Evolutionary conservation across 2,888 invertebrate species (phyloP).

Genomic region (Lacanobia oleracea): DNA sequence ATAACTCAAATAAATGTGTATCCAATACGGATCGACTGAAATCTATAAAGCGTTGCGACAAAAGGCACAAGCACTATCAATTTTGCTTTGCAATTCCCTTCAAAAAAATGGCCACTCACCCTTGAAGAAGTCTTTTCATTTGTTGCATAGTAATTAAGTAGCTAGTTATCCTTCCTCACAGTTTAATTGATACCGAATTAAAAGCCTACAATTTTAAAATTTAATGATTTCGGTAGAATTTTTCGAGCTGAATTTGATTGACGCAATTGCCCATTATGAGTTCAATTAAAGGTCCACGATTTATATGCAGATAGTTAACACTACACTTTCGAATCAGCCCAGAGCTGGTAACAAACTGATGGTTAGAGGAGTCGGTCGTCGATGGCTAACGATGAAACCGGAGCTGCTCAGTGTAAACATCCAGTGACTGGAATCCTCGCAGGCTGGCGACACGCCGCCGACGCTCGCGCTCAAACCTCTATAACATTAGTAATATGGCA

Average conservation of each 20-base stretch:
- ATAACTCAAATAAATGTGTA: conserved; percentile 20
- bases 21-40: conserved; percentile 16
- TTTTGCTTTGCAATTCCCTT: conserved; percentile 11
- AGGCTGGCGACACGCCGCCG: conserved; percentile 66
- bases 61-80: conserved; percentile 27
- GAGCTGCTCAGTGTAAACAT: conserved; percentile 87
- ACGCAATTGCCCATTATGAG: conserved; percentile 39
- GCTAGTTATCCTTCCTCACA: conserved; percentile 28
- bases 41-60: conserved; percentile 13
- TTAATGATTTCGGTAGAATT: conserved; percentile 13
- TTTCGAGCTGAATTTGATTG: conserved; percentile 17
- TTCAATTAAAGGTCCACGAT: conserved; percentile 41
- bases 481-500: conserved; percentile 63
- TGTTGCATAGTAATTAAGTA: conserved; percentile 2
- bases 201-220: conserved; percentile 1
- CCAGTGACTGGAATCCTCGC: conserved; percentile 86
- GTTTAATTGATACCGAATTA: conserved; percentile 8
- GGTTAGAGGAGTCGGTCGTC: conserved; percentile 72
- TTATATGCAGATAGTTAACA: conserved; percentile 68
- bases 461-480: conserved; percentile 64
- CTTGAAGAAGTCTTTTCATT: conserved; percentile 25
- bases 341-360: conserved; percentile 83
- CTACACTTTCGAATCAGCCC: conserved; percentile 78
- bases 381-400: conserved; percentile 85
- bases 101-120: conserved; percentile 53